Evolutionary conservation across 2,888 invertebrate genomes (phyloP).

Genomic region (Orchestes rusci): DNA sequence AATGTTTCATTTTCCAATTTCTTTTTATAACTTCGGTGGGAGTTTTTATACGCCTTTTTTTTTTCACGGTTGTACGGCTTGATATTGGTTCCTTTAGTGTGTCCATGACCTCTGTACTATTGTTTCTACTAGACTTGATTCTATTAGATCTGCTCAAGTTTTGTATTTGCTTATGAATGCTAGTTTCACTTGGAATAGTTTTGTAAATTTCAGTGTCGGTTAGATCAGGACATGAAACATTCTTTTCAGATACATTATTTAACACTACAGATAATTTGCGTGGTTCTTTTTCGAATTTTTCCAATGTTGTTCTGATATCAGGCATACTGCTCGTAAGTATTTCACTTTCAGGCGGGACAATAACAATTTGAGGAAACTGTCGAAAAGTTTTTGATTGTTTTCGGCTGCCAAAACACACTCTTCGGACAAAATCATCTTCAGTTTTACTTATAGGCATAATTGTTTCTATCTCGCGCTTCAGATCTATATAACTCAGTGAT

Average conservation of each 20-base stretch:
- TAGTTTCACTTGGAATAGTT: not conserved
- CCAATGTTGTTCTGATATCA: slow-evolving; percentile 30
- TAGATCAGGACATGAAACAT: slow-evolving; percentile 38
- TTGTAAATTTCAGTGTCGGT: slow-evolving; percentile 28
- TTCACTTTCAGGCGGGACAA: slow-evolving; percentile 36
- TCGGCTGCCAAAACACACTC: slow-evolving; percentile 26
- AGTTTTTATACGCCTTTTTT: slow-evolving; percentile 29
- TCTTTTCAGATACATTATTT: slow-evolving; percentile 34
- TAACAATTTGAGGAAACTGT: slow-evolving; percentile 37
- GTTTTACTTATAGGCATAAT: slow-evolving; percentile 36
- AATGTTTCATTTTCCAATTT: slow-evolving; percentile 42
- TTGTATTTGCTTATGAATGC: not conserved
- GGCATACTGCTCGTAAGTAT: slow-evolving; percentile 40
- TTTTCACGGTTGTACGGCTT: not conserved
- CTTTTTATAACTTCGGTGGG: slow-evolving; percentile 34
- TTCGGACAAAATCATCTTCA: slow-evolving; percentile 22
- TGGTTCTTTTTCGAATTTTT: slow-evolving; percentile 3
- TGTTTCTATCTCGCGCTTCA: slow-evolving; percentile 39
- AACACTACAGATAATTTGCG: slow-evolving; percentile 10
- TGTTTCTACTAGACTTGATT: too few relatives aligned
- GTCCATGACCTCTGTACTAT: too few relatives aligned
- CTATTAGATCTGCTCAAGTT: too few relatives aligned
- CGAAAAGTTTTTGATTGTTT: slow-evolving; percentile 37
- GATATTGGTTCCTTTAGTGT: not conserved
- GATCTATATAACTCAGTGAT: slow-evolving; percentile 39